Base-by-base conservation (phyloP, 2,113 vertebrate genomes). In the Pelobates fuscus region DNA sequence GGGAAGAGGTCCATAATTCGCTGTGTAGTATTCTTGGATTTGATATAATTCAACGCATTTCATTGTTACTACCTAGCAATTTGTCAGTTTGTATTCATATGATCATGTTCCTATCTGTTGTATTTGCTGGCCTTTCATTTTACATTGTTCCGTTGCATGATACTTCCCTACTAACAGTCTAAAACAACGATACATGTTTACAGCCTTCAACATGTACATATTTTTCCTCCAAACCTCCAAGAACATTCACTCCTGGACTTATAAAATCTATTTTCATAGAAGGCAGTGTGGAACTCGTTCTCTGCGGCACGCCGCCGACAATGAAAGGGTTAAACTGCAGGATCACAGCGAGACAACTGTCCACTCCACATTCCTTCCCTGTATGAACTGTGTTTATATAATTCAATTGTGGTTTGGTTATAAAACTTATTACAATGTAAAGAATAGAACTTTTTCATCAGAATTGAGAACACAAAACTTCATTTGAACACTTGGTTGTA, bases 21-120 rank as follows among this genome's bases (percentile, higher is more conserved):
- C 90, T 92, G 88, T 91, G 89, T 83, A 84, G 86, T 88, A 88
- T 88, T 88, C 89, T 86, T 86, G 87, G 86, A 92, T 90, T 92
- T 89, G 88, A 89, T 89, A 88, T 81, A 86, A 90, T 81, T 87
- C 89, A 82, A 85, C 89, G 80, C 85, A 88, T 86, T 84, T 86
- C 90, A 89, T 88, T 84, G 82, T 84, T 85, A 81, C 81, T 85
- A 86, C 78, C 85, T 88, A 81, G 84, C 85, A 86, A 88, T n/a
- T 80, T 86, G 87, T 86, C 89, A 85, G 84, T 91, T 87, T 85
- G 88, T 91, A 89, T 89, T 86, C 84, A 80, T 89, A 86, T 83
- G 81, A 52, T 84, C 87, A 89, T 85, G 88, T 90, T 91, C 89
- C 88, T 91, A 78, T 84, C 84, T 85, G 84, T 89, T 89, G 86